Evolutionary conservation across 2,797 vertebrate species (phyloP).

Genomic region (Liparis tanakae): DNA sequence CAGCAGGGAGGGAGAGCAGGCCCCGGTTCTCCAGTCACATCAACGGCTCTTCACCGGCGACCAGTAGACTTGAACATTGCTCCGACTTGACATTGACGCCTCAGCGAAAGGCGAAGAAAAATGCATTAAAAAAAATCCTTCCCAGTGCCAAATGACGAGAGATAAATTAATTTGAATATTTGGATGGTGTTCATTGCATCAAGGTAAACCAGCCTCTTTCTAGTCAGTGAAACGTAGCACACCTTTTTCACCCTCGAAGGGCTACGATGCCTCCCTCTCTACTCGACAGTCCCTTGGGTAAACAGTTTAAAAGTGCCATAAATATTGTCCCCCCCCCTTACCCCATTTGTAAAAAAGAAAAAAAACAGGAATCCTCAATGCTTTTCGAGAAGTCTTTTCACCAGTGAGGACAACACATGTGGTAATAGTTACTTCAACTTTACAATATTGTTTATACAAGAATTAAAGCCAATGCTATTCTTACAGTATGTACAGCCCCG

Average conservation of each 20-base stretch:
- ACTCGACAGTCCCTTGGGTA: conserved; percentile 64
- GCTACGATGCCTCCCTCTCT: conserved; percentile 42
- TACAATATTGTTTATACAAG: conserved; percentile 88
- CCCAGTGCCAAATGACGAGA: conserved; percentile 57
- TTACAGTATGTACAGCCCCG: conserved; percentile 86
- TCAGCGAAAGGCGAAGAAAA: conserved; percentile 75
- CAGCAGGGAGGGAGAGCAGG: conserved; percentile 87
- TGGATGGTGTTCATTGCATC: conserved; percentile 69
- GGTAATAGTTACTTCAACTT: conserved; percentile 84
- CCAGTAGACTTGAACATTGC: conserved; percentile 59
- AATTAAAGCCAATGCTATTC: conserved; percentile 81
- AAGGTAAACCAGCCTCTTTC: conserved; percentile 55
- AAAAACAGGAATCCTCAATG: conserved; percentile 65
- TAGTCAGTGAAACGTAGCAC: conserved; percentile 44
- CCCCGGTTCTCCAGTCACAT: conserved; percentile 69
- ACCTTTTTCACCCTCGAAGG: conserved; percentile 36
- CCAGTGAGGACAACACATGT: conserved; percentile 76
- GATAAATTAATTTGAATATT: conserved; percentile 67
- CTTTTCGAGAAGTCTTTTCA: conserved; percentile 72
- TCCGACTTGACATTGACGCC: conserved; percentile 73
- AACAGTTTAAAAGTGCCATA: conserved; percentile 82
- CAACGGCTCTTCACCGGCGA: conserved; percentile 53
- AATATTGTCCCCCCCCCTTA: conserved; percentile 51
- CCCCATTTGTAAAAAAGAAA: conserved; percentile 49
- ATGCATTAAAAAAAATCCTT: conserved; percentile 65